Conservation (phyloP, 2,113 vertebrate genomes). For the Colinus virginianus region DNA sequence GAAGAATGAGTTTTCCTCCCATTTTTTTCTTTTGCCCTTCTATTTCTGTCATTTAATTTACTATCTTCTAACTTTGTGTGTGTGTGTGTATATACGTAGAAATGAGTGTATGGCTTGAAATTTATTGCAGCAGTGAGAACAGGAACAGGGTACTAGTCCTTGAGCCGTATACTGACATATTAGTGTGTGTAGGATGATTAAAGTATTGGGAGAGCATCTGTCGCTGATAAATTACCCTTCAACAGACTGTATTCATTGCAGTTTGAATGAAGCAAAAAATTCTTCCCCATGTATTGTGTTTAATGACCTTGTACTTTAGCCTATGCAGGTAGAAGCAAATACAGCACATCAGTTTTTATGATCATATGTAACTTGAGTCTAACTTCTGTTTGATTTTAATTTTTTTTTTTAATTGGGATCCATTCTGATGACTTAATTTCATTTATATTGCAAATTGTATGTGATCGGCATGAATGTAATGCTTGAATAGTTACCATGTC, state of each 20-base stretch:
- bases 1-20: background rate
- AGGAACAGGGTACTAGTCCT: background rate
- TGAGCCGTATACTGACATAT: background rate
- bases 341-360: background rate
- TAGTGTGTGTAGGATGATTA: background rate
- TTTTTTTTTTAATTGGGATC: background rate
- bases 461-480: background rate
- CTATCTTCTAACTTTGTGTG: background rate
- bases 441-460: background rate
- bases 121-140: background rate
- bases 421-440: background rate
- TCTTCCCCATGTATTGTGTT: background rate
- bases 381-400: background rate
- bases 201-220: background rate
- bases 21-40: accelerated
- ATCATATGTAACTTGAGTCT: background rate
- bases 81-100: too few relatives aligned
- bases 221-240: background rate
- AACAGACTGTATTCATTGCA: background rate
- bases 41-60: background rate
- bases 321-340: background rate
- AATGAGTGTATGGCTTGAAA: background rate
- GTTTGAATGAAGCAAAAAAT: background rate
- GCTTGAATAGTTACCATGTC: background rate
- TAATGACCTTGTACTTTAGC: background rate